A percentile compares a stretch with the other conserved stretches of the same genome.
These are phyloP conservation scores for Megaleporinus macrocephalus DNA, from an alignment of 2,113 vertebrate genomes.

Conservation along the genomic window DNA sequence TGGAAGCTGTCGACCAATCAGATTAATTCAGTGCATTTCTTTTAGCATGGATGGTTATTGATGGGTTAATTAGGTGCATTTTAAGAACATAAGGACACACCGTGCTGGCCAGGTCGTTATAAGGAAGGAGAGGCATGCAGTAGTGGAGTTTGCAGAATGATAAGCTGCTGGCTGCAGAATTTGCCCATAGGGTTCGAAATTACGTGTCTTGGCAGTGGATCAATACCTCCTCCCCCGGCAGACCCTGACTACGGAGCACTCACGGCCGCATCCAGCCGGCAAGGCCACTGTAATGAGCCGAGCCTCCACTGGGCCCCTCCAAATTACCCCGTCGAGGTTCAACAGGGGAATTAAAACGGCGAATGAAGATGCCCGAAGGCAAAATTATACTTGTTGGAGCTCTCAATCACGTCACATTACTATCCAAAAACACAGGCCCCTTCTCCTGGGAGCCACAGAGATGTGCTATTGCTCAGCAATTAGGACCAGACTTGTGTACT, in stretches of 20 bases:
- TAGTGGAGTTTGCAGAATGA: conserved; percentile 35
- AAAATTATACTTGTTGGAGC: conserved; percentile 67
- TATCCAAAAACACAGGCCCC: conserved; percentile 56
- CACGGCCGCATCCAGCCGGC: conserved; percentile 49
- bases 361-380: conserved; percentile 56
- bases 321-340: conserved; percentile 63
- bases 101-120: conserved; percentile 30
- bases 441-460: conserved; percentile 52
- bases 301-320: conserved; percentile 54
- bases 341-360: conserved; percentile 48
- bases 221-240: conserved; percentile 57
- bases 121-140: conserved; percentile 1
- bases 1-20: background rate
- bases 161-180: conserved; percentile 44
- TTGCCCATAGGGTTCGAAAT: conserved; percentile 48
- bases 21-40: background rate
- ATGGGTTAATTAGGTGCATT: conserved; percentile 14
- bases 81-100: conserved; percentile 32
- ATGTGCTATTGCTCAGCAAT: conserved; percentile 66
- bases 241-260: conserved; percentile 52
- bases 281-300: conserved; percentile 67
- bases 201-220: conserved; percentile 57
- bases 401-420: conserved; percentile 71
- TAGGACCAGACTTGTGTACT: conserved; percentile 57
- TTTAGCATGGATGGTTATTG: background rate